Evolutionary conservation across 35 echinoderm and acorn worm genomes (phyloP).

Genomic region (Lytechinus variegatus): DNA sequence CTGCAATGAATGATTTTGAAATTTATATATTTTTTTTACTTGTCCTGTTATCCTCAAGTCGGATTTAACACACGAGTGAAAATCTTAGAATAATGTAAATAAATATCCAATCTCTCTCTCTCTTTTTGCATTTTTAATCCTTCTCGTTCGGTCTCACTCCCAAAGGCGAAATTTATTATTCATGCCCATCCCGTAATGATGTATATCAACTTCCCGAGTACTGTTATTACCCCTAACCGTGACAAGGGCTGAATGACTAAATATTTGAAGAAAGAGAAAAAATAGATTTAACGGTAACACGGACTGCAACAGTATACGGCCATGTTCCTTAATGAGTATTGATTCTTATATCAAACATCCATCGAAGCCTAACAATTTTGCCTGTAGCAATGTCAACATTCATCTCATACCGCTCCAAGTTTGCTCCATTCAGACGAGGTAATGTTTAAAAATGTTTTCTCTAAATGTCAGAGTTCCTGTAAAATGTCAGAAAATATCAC

Average conservation of each 20-base stretch:
- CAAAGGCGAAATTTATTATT: not conserved
- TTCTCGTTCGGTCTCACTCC: not conserved
- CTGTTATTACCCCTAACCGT: too few relatives aligned
- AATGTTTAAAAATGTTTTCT: constrained; percentile 7
- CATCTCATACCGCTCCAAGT: not conserved
- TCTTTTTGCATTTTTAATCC: not conserved
- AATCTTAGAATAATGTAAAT: too few relatives aligned
- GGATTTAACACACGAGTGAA: too few relatives aligned
- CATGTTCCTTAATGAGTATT: not conserved
- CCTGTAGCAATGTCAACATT: not conserved
- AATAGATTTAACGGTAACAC: not conserved
- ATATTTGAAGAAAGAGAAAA: too few relatives aligned
- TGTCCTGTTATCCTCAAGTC: too few relatives aligned
- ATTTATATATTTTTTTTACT: too few relatives aligned
- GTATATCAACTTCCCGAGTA: too few relatives aligned
- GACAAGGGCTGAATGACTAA: too few relatives aligned
- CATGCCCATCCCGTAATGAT: not conserved
- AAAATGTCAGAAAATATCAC: not conserved
- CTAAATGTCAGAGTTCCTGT: not conserved
- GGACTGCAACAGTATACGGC: not conserved
- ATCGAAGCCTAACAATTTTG: not conserved
- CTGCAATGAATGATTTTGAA: too few relatives aligned
- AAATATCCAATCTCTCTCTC: not conserved
- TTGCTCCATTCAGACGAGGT: not conserved
- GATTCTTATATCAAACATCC: not conserved